phyloP scores from a whole-genome alignment of 2,113 vertebrate species.

The Mungos mungo region DNA sequence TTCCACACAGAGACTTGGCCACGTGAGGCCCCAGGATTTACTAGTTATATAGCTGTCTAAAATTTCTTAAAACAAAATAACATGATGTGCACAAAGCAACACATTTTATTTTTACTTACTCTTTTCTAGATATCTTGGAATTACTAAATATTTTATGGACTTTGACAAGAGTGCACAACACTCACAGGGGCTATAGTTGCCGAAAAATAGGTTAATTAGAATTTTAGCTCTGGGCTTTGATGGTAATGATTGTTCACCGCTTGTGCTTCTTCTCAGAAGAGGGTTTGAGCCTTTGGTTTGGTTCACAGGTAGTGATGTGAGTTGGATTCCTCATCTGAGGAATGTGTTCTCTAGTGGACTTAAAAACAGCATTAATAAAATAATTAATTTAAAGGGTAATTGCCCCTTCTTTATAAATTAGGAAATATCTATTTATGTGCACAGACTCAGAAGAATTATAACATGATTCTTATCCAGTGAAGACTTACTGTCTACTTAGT shows the following conservation, averaged over 20 bases:
- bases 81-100: not conserved
- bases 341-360: not conserved
- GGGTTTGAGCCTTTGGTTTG: not conserved
- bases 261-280: not conserved
- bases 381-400: slow-evolving; percentile 44
- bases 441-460: slow-evolving; percentile 11
- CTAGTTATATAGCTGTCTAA: not conserved
- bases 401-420: slow-evolving; percentile 17
- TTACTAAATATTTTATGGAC: slow-evolving; percentile 42
- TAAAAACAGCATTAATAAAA: not conserved
- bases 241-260: not conserved
- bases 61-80: not conserved
- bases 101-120: slow-evolving; percentile 44
- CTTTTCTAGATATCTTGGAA: slow-evolving; percentile 11
- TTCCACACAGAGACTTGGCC: not conserved
- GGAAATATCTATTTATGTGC: not conserved
- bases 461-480: not conserved
- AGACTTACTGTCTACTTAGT: not conserved
- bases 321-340: not conserved
- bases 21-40: not conserved
- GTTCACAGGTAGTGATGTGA: not conserved
- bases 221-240: slow-evolving; percentile 46
- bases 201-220: slow-evolving; percentile 36
- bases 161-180: not conserved
- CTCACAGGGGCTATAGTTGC: not conserved